Evolutionary conservation across 1,140 invertebrate genomes (phyloP).

Genomic region (Trachelipus rathkii): DNA sequence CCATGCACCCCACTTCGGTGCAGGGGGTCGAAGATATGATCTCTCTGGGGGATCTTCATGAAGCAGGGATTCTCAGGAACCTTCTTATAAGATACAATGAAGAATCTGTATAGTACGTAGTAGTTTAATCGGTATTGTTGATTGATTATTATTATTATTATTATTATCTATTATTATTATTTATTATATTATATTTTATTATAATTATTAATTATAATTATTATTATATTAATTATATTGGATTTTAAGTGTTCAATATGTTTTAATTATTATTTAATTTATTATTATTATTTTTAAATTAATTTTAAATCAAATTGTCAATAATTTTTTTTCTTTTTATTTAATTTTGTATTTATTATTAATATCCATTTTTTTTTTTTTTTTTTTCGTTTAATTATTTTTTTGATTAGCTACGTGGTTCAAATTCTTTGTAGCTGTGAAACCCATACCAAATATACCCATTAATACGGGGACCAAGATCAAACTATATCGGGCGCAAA

Average conservation of each 20-base stretch:
- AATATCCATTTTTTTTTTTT: not conserved
- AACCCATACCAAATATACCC: slow-evolving; percentile 95
- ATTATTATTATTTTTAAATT: no score
- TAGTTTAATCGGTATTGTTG: no score
- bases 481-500: slow-evolving; percentile 89
- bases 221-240: no score
- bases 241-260: no score
- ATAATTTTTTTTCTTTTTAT: no score
- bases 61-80: slow-evolving; percentile 95
- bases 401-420: slow-evolving; percentile 87
- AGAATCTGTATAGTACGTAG: slow-evolving; percentile 98
- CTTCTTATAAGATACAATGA: slow-evolving; percentile 96
- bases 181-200: slow-evolving; percentile 75
- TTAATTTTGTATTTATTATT: no score
- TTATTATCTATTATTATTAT: slow-evolving; percentile 48
- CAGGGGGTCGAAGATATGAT: slow-evolving; percentile 99
- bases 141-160: not conserved
- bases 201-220: no score
- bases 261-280: no score
- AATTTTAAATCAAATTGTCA: no score
- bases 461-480: slow-evolving; percentile 98
- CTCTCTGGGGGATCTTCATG: slow-evolving; percentile 94
- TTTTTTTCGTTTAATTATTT: not conserved
- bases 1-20: slow-evolving; percentile 97
- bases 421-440: slow-evolving; percentile 97